Conservation (phyloP, 2,797 vertebrate species). For the Antennarius maculatus region DNA sequence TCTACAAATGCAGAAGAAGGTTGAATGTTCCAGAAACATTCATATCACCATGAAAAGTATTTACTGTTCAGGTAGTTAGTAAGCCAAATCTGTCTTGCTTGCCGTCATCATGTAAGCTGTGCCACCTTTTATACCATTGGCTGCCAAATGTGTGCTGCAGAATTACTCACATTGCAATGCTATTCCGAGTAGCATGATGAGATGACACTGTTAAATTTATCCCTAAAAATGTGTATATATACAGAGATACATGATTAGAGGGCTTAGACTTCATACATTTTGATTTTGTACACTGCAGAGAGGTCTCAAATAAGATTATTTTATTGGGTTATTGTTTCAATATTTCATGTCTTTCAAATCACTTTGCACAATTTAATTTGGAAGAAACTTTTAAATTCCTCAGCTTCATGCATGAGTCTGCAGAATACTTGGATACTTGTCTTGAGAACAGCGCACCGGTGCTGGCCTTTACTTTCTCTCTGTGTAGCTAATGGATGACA, state of each 20-base stretch:
- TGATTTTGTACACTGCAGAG: not conserved
- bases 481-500: slow-evolving; percentile 21
- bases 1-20: slow-evolving; percentile 21
- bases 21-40: slow-evolving; percentile 14
- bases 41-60: slow-evolving; percentile 13
- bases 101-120: slow-evolving; percentile 13
- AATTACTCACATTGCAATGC: slow-evolving; percentile 27
- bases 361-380: slow-evolving; percentile 28
- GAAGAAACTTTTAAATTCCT: slow-evolving; percentile 12
- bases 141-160: slow-evolving; percentile 34
- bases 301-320: slow-evolving; percentile 4
- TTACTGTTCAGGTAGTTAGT: not conserved
- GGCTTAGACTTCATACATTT: slow-evolving; percentile 11
- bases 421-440: slow-evolving; percentile 3
- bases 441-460: slow-evolving; percentile 49
- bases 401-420: slow-evolving; percentile 7
- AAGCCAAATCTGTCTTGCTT: slow-evolving; percentile 28
- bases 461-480: slow-evolving; percentile 17
- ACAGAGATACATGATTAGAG: slow-evolving; percentile 17
- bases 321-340: slow-evolving; percentile 9
- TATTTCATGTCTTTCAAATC: slow-evolving; percentile 9
- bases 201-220: slow-evolving; percentile 22
- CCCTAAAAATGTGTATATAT: slow-evolving; percentile 30
- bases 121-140: slow-evolving; percentile 32
- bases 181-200: slow-evolving; percentile 25